These are phyloP conservation scores for Drosophila paranaensis DNA, from an alignment of 2,888 invertebrate species.

Conservation along the genomic window DNA sequence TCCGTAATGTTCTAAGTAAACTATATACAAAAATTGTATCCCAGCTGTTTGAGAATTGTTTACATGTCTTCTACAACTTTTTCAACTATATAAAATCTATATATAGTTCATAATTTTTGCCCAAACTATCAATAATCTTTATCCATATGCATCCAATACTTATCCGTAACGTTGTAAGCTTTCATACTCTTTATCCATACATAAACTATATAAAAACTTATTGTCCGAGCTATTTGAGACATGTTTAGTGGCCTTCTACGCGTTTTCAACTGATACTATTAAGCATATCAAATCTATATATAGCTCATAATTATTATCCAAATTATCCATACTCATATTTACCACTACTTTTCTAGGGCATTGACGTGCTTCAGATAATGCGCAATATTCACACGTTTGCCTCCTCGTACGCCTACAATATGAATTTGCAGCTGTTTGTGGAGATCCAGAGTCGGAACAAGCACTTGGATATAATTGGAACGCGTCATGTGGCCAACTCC, in stretches of 20 bases:
- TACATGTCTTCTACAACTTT: too few relatives aligned
- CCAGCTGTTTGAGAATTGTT: too few relatives aligned
- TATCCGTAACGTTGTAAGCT: background rate
- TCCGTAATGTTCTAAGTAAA: too few relatives aligned
- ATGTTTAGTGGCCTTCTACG: background rate
- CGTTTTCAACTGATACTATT: too few relatives aligned
- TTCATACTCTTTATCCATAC: background rate
- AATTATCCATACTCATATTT: background rate
- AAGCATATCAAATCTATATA: too few relatives aligned
- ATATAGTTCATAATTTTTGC: too few relatives aligned
- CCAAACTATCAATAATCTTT: too few relatives aligned
- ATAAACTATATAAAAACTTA: background rate
- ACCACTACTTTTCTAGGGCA: conserved; percentile 86
- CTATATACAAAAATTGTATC: too few relatives aligned
- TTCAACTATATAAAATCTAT: too few relatives aligned
- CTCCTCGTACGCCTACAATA: conserved; percentile 95
- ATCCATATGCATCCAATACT: too few relatives aligned
- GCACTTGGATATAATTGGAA: conserved; percentile 97
- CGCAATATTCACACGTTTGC: conserved; percentile 98
- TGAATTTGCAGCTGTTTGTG: conserved; percentile 98
- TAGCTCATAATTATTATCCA: background rate
- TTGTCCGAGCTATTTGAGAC: background rate
- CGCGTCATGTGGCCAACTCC: conserved; percentile 97
- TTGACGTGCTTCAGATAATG: conserved; percentile 98
- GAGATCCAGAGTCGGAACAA: conserved; percentile 96